Conservation (phyloP, 2,113 vertebrate genomes). For the Delphinapterus leucas region DNA sequence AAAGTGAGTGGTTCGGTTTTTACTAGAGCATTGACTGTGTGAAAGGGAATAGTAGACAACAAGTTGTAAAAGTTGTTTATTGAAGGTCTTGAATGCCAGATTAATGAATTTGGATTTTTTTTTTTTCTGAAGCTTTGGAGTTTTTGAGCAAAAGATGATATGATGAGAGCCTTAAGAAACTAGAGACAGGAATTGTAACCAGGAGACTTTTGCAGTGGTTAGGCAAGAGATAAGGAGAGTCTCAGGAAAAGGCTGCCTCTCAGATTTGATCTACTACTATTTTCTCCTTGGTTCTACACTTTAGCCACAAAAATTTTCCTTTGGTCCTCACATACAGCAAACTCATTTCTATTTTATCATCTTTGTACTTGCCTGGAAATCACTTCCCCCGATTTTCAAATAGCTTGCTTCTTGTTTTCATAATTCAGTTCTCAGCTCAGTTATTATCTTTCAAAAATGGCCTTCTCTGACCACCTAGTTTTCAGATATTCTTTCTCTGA, state of each 20-base stretch:
- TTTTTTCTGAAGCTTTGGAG: background rate
- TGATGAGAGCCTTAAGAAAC: background rate
- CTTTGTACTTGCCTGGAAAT: background rate
- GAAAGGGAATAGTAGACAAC: background rate
- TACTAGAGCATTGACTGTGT: background rate
- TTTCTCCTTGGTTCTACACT: background rate
- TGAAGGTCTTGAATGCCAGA: background rate
- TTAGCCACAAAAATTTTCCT: background rate
- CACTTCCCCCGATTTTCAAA: background rate
- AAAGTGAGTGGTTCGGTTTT: background rate
- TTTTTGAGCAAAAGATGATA: conserved; percentile 26
- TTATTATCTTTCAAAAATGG: background rate
- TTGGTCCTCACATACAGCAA: background rate
- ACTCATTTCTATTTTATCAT: background rate
- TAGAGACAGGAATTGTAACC: background rate
- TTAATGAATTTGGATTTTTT: background rate
- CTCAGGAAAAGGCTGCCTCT: background rate
- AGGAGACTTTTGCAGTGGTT: background rate
- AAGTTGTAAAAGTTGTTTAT: background rate
- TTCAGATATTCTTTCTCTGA: background rate
- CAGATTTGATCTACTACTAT: background rate
- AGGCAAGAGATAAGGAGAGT: background rate
- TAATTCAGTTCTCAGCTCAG: background rate
- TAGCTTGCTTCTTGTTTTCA: background rate
- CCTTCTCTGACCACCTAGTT: background rate